phyloP scores from a whole-genome alignment of 2,888 invertebrate genomes.

The Dicycla oo region DNA sequence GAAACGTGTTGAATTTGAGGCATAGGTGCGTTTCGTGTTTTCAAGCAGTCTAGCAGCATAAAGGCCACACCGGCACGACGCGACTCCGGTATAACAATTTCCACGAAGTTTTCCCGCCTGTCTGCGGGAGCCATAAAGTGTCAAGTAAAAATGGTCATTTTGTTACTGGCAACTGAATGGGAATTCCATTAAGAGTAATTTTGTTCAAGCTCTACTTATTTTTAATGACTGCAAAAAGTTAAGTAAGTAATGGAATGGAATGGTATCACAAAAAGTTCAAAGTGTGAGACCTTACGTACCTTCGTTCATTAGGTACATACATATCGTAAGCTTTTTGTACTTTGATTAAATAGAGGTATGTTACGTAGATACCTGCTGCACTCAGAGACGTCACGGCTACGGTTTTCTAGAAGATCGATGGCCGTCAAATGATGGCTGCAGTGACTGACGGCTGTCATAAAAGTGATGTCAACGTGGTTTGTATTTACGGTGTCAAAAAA shows the following conservation, averaged over 20 bases:
- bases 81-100: no score
- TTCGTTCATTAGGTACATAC: background rate
- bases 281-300: no score
- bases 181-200: slow-evolving; percentile 12
- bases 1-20: slow-evolving; percentile 17
- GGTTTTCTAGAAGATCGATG: no score
- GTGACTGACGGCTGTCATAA: no score
- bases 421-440: background rate
- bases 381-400: background rate
- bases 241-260: background rate
- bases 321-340: background rate
- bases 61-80: no score
- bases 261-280: background rate
- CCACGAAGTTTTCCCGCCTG: no score
- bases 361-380: background rate
- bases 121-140: background rate
- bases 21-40: background rate
- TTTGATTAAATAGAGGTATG: background rate
- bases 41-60: no score
- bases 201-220: background rate
- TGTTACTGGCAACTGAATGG: slow-evolving; percentile 5
- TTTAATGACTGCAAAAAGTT: slow-evolving; percentile 18
- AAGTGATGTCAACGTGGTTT: no score
- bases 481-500: background rate
- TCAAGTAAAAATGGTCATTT: background rate